These are phyloP conservation scores for Meliscaeva auricollis DNA, from an alignment of 2,888 invertebrate genomes.

Conservation along the genomic window DNA sequence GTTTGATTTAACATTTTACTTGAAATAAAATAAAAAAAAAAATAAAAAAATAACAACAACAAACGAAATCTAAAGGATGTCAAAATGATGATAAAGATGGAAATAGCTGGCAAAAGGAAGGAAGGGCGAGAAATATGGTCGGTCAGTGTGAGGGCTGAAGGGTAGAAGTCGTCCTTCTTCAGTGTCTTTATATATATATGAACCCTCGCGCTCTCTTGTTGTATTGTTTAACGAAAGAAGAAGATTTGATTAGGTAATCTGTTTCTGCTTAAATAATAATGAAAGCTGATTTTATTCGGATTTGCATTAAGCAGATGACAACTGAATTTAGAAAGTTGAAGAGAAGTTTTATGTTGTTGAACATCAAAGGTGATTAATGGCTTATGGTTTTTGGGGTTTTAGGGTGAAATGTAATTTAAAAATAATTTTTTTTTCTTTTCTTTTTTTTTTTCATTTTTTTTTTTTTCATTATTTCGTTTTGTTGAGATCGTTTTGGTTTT, in stretches of 20 bases:
- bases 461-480: neutral
- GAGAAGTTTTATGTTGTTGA: neutral
- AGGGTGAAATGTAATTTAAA: constrained; percentile 22
- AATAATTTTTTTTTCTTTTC: neutral
- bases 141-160: neutral
- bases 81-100: constrained; percentile 26
- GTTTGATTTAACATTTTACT: constrained; percentile 46
- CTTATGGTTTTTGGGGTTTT: constrained; percentile 20
- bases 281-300: constrained; percentile 39
- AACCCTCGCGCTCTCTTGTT: neutral
- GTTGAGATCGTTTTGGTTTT: neutral
- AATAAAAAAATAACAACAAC: constrained; percentile 16
- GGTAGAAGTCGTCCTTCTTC: neutral
- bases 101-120: too few species aligned
- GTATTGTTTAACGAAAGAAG: constrained; percentile 28
- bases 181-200: neutral
- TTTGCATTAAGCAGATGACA: constrained; percentile 44
- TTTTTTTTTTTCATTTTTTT: too few species aligned
- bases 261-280: constrained; percentile 48
- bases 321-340: constrained; percentile 1
- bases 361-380: constrained; percentile 46
- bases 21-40: neutral
- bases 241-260: constrained; percentile 45
- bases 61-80: constrained; percentile 13
- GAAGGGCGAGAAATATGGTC: neutral